These are phyloP conservation scores for Steromphala cineraria DNA, from an alignment of 2,888 invertebrate genomes.

Conservation along the genomic window DNA sequence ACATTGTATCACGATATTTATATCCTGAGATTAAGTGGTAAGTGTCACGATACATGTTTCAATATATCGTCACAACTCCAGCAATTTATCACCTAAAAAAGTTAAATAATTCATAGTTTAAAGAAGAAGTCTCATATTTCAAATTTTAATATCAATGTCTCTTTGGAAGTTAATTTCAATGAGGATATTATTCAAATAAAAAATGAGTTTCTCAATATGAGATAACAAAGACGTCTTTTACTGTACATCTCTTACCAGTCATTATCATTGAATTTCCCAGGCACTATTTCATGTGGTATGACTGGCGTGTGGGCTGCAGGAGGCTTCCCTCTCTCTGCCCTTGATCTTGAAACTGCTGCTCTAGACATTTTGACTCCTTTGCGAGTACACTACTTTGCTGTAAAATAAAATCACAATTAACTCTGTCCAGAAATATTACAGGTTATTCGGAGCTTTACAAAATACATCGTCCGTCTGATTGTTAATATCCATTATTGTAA, in stretches of 20 bases:
- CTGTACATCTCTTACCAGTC: slow-evolving; percentile 72
- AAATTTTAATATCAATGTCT: too few relatives aligned
- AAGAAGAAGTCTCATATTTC: too few relatives aligned
- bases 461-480: too few relatives aligned
- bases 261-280: slow-evolving; percentile 74
- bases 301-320: slow-evolving; percentile 69
- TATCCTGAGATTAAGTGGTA: too few relatives aligned
- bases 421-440: neutral
- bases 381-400: neutral
- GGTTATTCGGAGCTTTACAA: too few relatives aligned
- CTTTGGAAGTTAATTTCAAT: too few relatives aligned
- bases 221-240: too few relatives aligned
- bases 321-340: slow-evolving; percentile 66
- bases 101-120: too few relatives aligned
- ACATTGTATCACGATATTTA: too few relatives aligned
- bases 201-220: neutral
- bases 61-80: too few relatives aligned
- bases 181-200: neutral
- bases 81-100: too few relatives aligned
- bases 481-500: neutral
- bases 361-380: slow-evolving; percentile 54
- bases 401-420: neutral
- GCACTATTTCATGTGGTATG: slow-evolving; percentile 73
- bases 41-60: too few relatives aligned
- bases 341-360: slow-evolving; percentile 64